A percentile compares a stretch with the other conserved stretches of the same genome.
These are phyloP conservation scores for Pseudorasbora parva DNA, from an alignment of 2,113 vertebrate genomes.

Conservation along the genomic window DNA sequence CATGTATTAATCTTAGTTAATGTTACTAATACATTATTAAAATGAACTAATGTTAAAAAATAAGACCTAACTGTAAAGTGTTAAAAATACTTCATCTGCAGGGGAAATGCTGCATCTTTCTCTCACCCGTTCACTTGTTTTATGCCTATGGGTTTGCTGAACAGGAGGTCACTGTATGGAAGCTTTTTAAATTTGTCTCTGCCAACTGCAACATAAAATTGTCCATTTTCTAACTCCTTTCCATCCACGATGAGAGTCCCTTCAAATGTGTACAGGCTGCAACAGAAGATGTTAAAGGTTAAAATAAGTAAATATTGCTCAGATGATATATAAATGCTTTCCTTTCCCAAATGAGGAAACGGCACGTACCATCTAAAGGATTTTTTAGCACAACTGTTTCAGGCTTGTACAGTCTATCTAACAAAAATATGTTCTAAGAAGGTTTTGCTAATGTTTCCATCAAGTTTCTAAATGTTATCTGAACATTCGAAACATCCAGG, in stretches of 20 bases:
- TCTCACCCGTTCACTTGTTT: constrained; percentile 83
- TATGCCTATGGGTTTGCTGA: constrained; percentile 78
- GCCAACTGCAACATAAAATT: constrained; percentile 94
- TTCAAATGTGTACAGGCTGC: constrained; percentile 88
- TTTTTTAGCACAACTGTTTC: neutral
- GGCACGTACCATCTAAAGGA: neutral
- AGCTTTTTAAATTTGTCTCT: constrained; percentile 93
- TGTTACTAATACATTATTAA: too few species aligned
- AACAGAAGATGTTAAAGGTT: constrained; percentile 38
- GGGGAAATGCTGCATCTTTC: neutral
- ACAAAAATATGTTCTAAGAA: too few species aligned
- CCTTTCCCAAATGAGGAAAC: neutral
- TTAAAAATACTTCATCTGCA: neutral
- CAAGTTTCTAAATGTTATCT: too few species aligned
- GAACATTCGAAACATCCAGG: too few species aligned
- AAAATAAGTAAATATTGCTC: neutral
- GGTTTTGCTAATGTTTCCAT: too few species aligned
- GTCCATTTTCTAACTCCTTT: constrained; percentile 86
- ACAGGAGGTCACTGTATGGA: constrained; percentile 85
- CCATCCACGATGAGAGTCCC: constrained; percentile 85
- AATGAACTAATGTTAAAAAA: too few species aligned
- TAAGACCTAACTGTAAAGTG: too few species aligned
- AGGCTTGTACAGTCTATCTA: neutral
- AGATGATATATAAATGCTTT: neutral
- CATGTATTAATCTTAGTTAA: too few species aligned